Base-by-base conservation (phyloP, 2,113 vertebrate species). In the Candoia aspera region DNA sequence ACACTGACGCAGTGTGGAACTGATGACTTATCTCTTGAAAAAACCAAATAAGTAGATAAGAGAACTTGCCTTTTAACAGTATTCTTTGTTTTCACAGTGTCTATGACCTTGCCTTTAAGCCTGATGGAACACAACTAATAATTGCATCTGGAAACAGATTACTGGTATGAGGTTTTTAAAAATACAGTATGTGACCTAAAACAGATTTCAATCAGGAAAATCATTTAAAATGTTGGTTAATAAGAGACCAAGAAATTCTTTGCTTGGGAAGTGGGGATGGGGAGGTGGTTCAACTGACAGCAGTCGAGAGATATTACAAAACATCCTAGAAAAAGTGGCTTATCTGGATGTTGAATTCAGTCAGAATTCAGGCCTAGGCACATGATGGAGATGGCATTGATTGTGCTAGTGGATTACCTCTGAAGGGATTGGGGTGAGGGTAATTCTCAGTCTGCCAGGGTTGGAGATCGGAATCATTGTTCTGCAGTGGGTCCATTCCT, bases 91-190 rank as follows among this genome's bases (percentile, higher is more conserved):
- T 93, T 87, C 88, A 13, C 95, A 99, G 99, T 93, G 98, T 99
- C 95, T 99, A 99, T 96, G 99, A 99, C 91, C 97, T 99, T 26
- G 98, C 99, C 0, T 99, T 99, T 97, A 99, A 99, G 93, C 99
- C 99, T 3, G 99, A 99, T 95, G 99, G 99, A 95, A 99, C 97
- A 62, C 99, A 99, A n/a, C 96, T 99, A 94, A 99, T 99, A 94
- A 97, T 99, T 93, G 99, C 99, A 95, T 98, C 99, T 88, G 99
- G 99, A 94, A 98, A 98, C 92, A 98, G 98, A 94, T 98, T 99
- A 93, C 97, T 99, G 98, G 99, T 99, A 98, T 93, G 98, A 93
- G 60, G 94, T 95, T 86, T 37, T 91, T 84, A 79, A 79, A 79
- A 79, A 42, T 79, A 79, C 73, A 79, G 21, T 42, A 42, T 79